A percentile compares a stretch with the other conserved stretches of the same genome.
Conservation (phyloP, 2,797 vertebrate genomes). For the Odontamblyopus rebecca region DNA sequence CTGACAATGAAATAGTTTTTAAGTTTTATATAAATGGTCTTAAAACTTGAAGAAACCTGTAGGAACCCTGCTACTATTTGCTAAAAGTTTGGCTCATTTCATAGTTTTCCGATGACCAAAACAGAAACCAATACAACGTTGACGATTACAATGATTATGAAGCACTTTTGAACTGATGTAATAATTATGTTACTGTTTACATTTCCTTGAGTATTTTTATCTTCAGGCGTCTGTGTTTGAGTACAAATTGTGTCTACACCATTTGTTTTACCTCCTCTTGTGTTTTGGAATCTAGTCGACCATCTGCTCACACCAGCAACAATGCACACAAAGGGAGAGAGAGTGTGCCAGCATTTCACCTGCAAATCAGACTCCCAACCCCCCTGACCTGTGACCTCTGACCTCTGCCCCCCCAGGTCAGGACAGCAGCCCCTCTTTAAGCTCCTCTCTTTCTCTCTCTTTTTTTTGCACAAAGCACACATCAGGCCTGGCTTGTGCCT, state of each 20-base stretch:
- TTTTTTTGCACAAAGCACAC: background rate
- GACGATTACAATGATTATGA: too few species aligned
- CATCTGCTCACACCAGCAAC: conserved; percentile 88
- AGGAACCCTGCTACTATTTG: too few species aligned
- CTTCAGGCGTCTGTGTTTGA: background rate
- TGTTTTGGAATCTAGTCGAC: conserved; percentile 73
- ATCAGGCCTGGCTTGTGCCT: background rate
- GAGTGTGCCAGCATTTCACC: conserved; percentile 92
- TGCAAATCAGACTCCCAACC: conserved; percentile 81
- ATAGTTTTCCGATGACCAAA: too few species aligned
- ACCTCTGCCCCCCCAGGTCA: background rate
- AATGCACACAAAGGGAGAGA: conserved; percentile 82
- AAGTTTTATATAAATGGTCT: too few species aligned
- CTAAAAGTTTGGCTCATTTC: too few species aligned
- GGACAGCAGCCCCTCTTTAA: background rate
- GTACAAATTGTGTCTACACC: background rate
- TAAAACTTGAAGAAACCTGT: too few species aligned
- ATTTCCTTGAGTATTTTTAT: too few species aligned
- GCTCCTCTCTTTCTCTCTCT: too few species aligned
- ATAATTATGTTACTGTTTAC: too few species aligned
- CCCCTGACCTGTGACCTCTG: conserved; percentile 30
- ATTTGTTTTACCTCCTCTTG: background rate
- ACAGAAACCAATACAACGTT: too few species aligned
- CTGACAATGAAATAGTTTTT: too few species aligned
- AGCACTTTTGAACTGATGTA: too few species aligned